Base-by-base conservation (phyloP, 1,140 invertebrate genomes). In the Calliopsis andreniformis region DNA sequence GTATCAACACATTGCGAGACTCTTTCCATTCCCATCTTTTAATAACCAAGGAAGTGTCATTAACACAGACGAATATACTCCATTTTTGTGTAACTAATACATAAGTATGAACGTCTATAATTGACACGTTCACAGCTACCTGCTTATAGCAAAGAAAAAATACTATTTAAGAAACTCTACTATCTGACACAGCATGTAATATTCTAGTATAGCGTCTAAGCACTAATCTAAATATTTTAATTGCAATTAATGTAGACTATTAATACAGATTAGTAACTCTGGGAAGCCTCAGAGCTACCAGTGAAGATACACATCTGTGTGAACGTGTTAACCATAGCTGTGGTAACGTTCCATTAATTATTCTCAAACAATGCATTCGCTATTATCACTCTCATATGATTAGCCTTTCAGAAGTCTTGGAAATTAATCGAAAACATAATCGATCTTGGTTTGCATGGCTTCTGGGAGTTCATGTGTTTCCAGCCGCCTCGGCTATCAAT, bases 1-100 rank as follows among this genome's bases (percentile, higher is more conserved):
- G 53, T 56, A 55, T 39, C 61, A 45, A 6, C 28, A 42, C 20
- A 30, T 73, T 64, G 53, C 59, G 62, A 45, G 51, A 75, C 67
- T 20, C 18, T 43, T 43, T 45, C 25, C 25, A 20, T 28, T 62
- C 25, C 47, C 61, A n/a, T n/a, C 43, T 66, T 66, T 73, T 25
- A 73, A 64, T 20, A 42, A 28, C 43, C 10, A 5, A n/a, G 23
- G 23, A 39, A 28, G 30, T 3, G 18, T 63, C 12, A 30, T 35
- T 45, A 43, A 69, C 32, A 39, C 56, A 23, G n/a, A 18, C 20
- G 23, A 30, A 39, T 53, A 5, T 39, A 2, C 8, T 10, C 16
- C 14, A 28, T 56, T 35, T 23, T 4, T 30, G 49, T 68, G 42
- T 63, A 45, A 70, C 42, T 23, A 23, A 35, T 28, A n/a, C n/a